phyloP scores from a whole-genome alignment of 2,797 vertebrate species.

The Oreochromis mossambicus region DNA sequence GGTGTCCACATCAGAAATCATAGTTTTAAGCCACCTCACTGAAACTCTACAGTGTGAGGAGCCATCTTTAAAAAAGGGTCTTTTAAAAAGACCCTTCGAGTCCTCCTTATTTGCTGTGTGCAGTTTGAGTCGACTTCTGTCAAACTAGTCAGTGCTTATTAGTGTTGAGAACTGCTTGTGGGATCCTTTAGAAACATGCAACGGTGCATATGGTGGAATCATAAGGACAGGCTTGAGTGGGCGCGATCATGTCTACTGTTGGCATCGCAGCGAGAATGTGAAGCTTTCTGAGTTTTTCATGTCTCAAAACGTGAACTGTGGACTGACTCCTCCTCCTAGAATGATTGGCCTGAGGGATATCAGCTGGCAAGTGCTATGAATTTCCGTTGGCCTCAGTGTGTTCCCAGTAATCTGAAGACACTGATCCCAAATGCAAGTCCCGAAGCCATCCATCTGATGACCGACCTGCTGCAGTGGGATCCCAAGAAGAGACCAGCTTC shows the following conservation, averaged over 20 bases:
- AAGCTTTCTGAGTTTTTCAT: background rate
- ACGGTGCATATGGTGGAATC: background rate
- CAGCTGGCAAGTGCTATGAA: conserved; percentile 92
- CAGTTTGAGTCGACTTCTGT: background rate
- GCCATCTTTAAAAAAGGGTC: background rate
- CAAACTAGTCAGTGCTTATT: background rate
- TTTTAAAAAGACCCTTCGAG: background rate
- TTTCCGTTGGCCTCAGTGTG: conserved; percentile 96
- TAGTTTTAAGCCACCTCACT: background rate
- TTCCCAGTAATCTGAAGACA: conserved; percentile 89
- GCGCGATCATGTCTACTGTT: background rate
- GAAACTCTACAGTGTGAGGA: background rate
- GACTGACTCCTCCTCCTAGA: conserved; percentile 65
- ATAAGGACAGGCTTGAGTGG: background rate
- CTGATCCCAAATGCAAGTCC: conserved; percentile 94
- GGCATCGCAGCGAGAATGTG: background rate
- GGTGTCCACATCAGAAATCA: background rate
- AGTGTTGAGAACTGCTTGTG: background rate
- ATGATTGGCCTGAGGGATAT: conserved; percentile 92
- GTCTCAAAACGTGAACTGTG: background rate
- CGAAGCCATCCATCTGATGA: conserved; percentile 92
- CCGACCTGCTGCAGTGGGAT: conserved; percentile 91
- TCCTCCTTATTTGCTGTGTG: background rate
- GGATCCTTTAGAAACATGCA: background rate
- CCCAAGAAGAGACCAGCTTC: conserved; percentile 94